Evolutionary conservation across 2,888 invertebrate genomes (phyloP).

Genomic region (Melanchra persicariae): DNA sequence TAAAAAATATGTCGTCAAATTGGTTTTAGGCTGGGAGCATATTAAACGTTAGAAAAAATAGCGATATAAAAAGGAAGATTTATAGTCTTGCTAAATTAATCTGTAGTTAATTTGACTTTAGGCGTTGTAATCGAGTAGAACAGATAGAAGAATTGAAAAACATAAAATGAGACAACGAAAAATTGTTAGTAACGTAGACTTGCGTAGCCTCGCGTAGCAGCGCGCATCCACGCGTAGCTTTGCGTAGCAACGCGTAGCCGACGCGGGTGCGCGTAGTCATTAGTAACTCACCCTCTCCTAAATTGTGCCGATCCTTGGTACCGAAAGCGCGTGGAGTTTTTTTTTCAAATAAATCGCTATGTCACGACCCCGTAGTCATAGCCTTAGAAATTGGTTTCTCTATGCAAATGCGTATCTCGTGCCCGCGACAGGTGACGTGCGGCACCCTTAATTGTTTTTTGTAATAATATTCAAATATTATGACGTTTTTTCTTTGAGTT

Average conservation of each 20-base stretch:
- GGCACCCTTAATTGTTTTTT: slow-evolving; percentile 90
- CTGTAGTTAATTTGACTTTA: not conserved
- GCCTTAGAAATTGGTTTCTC: slow-evolving; percentile 83
- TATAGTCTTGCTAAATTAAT: not conserved
- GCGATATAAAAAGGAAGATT: not conserved
- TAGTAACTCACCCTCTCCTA: no score
- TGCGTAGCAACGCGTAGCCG: not conserved
- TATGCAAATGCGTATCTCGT: slow-evolving; percentile 90
- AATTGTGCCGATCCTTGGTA: not conserved
- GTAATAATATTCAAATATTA: slow-evolving; percentile 90
- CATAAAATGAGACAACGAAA: no score
- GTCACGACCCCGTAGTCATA: slow-evolving; percentile 67
- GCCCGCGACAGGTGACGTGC: slow-evolving; percentile 89
- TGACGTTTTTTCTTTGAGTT: slow-evolving; percentile 85
- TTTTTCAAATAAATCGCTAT: slow-evolving; percentile 56
- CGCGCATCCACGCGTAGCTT: not conserved
- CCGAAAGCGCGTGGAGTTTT: not conserved
- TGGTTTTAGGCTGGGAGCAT: slow-evolving; percentile 64
- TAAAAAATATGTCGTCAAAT: slow-evolving; percentile 70
- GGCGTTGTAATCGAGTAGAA: not conserved
- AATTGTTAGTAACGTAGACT: not conserved
- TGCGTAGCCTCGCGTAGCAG: not conserved
- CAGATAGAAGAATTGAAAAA: not conserved
- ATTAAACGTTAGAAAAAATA: slow-evolving; percentile 18
- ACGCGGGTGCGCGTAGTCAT: not conserved